Evolutionary conservation across 2,797 vertebrate species (phyloP), one percentile per base, ranked within the genome.

Genomic region (Sebastes matsubarae): DNA sequence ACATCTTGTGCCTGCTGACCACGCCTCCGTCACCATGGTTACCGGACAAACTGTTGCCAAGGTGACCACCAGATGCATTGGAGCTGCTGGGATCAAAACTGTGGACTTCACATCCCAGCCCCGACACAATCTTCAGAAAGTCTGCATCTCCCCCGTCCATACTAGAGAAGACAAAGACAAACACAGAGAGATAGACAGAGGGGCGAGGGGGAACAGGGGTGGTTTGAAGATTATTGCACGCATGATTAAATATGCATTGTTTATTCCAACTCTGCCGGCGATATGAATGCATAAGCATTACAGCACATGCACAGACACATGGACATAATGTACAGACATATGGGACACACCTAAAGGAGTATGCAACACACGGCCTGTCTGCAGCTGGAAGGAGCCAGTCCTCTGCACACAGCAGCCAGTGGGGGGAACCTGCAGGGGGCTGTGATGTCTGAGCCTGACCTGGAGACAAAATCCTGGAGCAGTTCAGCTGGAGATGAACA

Each of bases 271-370:
- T 80, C 71, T 75, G 84, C 42, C 67, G 18, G 79, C 34, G 64
- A 81, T 71, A 66, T 64, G 75, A 92, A 90, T 85, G 77, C 82
- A 81, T 55, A 88, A 93, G 88, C 88, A 81, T 79, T n/a, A 24
- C 77, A 61, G 63, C 76, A 79, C 67, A 65, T 82, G 66, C 76
- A 61, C 38, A 71, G 38, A 79, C 65, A 81, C 76, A 77, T 79
- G 72, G 61, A 75, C 34, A 66, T 50, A 80, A 25, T 70, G 72
- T 69, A 54, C 64, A 85, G 66, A 78, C 70, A 69, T 67, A 75
- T 57, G 59, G 42, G 70, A 29, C 89, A 55, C 83, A 96, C 96
- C 96, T 96, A 91, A 96, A 96, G 70, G 94, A 95, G 86, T 96
- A 96, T 7, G 93, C 94, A 69, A 96, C 87, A 90, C 96, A 96